Evolutionary conservation across 2,888 invertebrate genomes (phyloP).

Genomic region (Hyppa rectilinea): DNA sequence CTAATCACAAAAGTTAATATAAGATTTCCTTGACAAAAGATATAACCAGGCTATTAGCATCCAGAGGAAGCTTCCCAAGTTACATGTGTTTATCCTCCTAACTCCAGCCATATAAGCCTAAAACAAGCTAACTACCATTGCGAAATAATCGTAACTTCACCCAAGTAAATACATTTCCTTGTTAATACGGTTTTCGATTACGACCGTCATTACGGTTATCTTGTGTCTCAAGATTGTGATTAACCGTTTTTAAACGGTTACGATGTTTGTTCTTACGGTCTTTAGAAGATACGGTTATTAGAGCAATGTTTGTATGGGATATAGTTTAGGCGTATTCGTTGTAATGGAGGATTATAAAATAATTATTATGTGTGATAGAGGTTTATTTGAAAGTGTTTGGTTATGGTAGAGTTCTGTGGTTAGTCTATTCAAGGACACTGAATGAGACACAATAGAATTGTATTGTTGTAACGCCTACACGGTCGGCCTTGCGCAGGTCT

Average conservation of each 20-base stretch:
- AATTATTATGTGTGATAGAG: slow-evolving; percentile 7
- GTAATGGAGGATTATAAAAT: slow-evolving; percentile 23
- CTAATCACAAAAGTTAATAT: too few relatives aligned
- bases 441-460: too few relatives aligned
- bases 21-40: too few relatives aligned
- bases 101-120: background rate
- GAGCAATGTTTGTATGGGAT: slow-evolving; percentile 47
- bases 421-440: too few relatives aligned
- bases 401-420: background rate
- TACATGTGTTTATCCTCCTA: too few relatives aligned
- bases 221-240: slow-evolving; percentile 43
- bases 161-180: slow-evolving; percentile 44
- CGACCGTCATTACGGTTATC: slow-evolving; percentile 49
- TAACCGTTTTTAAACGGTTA: slow-evolving; percentile 47
- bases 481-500: too few relatives aligned
- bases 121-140: slow-evolving; percentile 15
- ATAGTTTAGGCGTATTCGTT: background rate
- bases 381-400: slow-evolving; percentile 21
- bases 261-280: slow-evolving; percentile 35
- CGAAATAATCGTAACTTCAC: slow-evolving; percentile 34
- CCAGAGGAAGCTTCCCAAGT: too few relatives aligned
- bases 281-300: slow-evolving; percentile 28
- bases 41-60: too few relatives aligned
- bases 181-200: slow-evolving; percentile 53
- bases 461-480: too few relatives aligned